These are phyloP conservation scores for Linepithema humile DNA, from an alignment of 1,140 invertebrate genomes.

Conservation along the genomic window DNA sequence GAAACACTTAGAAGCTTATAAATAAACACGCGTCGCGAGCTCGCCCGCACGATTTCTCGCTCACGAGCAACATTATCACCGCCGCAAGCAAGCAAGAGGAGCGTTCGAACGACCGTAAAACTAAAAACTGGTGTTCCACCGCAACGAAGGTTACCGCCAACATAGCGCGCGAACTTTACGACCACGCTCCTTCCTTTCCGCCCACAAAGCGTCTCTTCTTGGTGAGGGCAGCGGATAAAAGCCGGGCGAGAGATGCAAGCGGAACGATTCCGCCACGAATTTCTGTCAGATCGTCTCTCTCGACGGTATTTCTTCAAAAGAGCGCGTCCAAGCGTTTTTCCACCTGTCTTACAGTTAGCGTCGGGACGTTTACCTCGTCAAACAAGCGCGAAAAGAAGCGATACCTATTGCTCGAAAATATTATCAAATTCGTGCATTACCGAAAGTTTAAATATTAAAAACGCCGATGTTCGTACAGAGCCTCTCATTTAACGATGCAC, in stretches of 20 bases:
- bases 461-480: not conserved
- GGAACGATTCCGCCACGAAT: constrained; percentile 38
- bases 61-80: constrained; percentile 14
- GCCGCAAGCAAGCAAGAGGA: constrained; percentile 8
- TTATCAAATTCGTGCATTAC: not conserved
- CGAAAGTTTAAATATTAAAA: not conserved
- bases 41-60: not conserved
- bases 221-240: not conserved
- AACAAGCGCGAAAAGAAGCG: not conserved
- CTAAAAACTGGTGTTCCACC: constrained; percentile 43
- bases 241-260: constrained; percentile 34
- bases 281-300: constrained; percentile 32
- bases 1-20: not conserved
- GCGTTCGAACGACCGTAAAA: constrained; percentile 41
- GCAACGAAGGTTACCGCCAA: constrained; percentile 34
- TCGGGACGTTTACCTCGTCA: not conserved
- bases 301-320: not conserved
- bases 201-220: constrained; percentile 39
- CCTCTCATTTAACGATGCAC: not conserved
- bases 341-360: not conserved
- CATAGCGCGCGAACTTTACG: constrained; percentile 53
- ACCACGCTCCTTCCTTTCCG: constrained; percentile 31
- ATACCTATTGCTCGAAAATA: not conserved
- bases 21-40: constrained; percentile 3
- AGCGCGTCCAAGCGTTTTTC: not conserved